Percentiles rank a stretch among this genome's conserved stretches.
phyloP scores from a whole-genome alignment of 1,140 invertebrate species.

The Piezodorus guildinii region DNA sequence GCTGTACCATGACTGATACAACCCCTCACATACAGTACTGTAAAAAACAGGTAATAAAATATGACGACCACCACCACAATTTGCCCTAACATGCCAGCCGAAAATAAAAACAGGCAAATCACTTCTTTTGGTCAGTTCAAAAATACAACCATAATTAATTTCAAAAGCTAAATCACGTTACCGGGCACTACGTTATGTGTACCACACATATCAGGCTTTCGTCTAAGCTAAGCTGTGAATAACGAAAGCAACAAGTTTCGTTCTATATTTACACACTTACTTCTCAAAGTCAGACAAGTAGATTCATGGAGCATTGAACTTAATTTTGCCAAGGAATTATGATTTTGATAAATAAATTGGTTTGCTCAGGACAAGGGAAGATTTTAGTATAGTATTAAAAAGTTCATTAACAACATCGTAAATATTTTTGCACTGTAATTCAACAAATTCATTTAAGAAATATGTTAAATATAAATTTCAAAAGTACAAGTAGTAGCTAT shows the following conservation, averaged over 20 bases:
- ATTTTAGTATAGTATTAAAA: too few species aligned
- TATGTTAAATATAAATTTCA: too few species aligned
- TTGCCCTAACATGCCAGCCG: conserved; percentile 15
- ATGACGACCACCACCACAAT: conserved; percentile 7
- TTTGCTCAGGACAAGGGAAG: too few species aligned
- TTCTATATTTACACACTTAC: conserved; percentile 14
- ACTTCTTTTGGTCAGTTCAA: conserved; percentile 12
- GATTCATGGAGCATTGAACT: too few species aligned
- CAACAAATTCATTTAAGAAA: too few species aligned
- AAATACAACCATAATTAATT: conserved; percentile 6
- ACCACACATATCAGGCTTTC: conserved; percentile 21
- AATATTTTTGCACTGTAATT: too few species aligned
- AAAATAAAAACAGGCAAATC: conserved; percentile 12
- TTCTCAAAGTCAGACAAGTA: conserved; percentile 21
- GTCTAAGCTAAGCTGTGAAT: conserved; percentile 24
- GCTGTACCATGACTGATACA: too few species aligned
- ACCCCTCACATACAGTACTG: too few species aligned
- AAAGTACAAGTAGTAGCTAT: too few species aligned
- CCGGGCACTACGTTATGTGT: conserved; percentile 23
- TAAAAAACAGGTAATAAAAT: neutral
- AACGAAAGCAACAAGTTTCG: conserved; percentile 18
- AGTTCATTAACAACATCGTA: too few species aligned
- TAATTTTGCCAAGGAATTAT: too few species aligned
- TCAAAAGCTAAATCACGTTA: conserved; percentile 14
- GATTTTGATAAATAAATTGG: too few species aligned